Base-by-base conservation (phyloP, 1,140 invertebrate genomes). In the Phortica variegata region DNA sequence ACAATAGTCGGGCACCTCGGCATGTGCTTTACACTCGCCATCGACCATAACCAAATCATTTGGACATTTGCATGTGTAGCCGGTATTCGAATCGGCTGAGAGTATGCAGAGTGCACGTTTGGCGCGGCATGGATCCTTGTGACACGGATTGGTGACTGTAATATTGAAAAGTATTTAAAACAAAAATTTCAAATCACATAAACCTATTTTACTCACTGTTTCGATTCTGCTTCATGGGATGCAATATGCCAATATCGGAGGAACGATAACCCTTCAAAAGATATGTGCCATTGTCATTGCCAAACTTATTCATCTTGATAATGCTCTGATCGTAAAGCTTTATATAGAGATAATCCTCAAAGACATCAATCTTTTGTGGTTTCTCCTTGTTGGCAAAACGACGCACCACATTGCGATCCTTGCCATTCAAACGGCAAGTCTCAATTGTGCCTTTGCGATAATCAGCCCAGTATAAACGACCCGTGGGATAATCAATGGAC, bases 391-490 rank as follows among this genome's bases (percentile, higher is more conserved):
- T 76, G 17, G 63, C 58, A 56, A 87, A 85, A 18, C 77, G 70
- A 38, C 78, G 78, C 1, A 87, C 79, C 9, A 84, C 50, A 45
- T 80, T 78, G 15, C 86, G 78, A 69, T 86, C 81, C 36, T 77
- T 81, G 37, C 88, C 88, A 68, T 90, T 83, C 1, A 88, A 75
- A 38, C 80, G 79, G 2, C 83, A 78, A 21, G 82, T 82, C 70
- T 89, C 87, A n/a, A 90, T 81, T 0, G 79, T 82, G 43, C 79
- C 78, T n/a, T 80, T 77, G 69, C 85, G 86, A 3, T 83, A 79
- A 65, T 92, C 89, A 2, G 83, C 80, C 88, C 88, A 91, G 77
- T 91, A 92, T 0, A 92, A 59, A 39, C 86, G 73, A 13, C 78
- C 75, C 3, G 83, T 83, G 10, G 84, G 78, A 74, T 84, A 80